Percentiles rank a stretch among this genome's conserved stretches.
These are phyloP conservation scores for Drosophila nigromelanica DNA, from an alignment of 1,140 invertebrate species.

Conservation along the genomic window DNA sequence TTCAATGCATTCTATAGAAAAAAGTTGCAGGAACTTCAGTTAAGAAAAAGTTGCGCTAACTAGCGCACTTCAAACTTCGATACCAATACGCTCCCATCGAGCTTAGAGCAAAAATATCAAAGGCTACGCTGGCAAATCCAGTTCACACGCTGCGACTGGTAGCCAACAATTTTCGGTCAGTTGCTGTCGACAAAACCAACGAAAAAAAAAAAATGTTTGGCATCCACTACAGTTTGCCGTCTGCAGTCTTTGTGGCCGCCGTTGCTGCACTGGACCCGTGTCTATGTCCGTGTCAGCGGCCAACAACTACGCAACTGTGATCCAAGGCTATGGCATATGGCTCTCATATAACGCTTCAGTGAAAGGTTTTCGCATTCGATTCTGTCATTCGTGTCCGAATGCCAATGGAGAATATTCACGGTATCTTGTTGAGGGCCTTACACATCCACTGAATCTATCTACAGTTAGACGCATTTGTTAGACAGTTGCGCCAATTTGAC, in stretches of 20 bases:
- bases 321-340: conserved; percentile 59
- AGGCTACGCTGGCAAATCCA: conserved; percentile 48
- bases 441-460: conserved; percentile 11
- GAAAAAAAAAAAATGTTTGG: conserved; percentile 19
- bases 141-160: conserved; percentile 68
- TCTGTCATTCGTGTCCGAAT: neutral
- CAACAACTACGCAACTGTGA: conserved; percentile 23
- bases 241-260: conserved; percentile 1
- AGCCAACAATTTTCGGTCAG: conserved; percentile 59
- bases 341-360: conserved; percentile 46
- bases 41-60: conserved; percentile 71
- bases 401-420: neutral
- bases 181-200: conserved; percentile 10
- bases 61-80: conserved; percentile 59
- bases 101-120: conserved; percentile 69
- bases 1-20: conserved; percentile 29
- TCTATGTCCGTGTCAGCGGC: conserved; percentile 36
- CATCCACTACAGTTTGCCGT: conserved; percentile 16
- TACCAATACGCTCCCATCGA: conserved; percentile 5
- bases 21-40: conserved; percentile 69
- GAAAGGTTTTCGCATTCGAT: conserved; percentile 66
- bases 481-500: conserved; percentile 18
- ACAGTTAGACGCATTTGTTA: conserved; percentile 2
- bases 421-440: conserved; percentile 14
- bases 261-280: conserved; percentile 9